A percentile compares a stretch with the other conserved stretches of the same genome.
Conservation (phyloP, 2,797 vertebrate species). For the Onychomys leucogaster region DNA sequence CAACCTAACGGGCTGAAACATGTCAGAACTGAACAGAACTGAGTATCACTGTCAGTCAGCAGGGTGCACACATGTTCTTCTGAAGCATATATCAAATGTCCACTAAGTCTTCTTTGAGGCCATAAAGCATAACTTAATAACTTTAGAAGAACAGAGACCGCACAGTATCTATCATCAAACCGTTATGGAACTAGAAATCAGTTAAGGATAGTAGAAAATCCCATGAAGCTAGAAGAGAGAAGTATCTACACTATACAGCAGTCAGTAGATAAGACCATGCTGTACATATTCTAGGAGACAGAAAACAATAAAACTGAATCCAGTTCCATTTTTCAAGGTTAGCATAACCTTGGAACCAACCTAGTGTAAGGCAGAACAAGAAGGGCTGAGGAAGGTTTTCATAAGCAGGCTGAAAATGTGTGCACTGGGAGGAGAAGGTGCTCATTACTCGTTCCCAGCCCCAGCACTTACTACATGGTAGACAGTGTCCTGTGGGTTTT, state of each 20-base stretch:
- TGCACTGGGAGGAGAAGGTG: background rate
- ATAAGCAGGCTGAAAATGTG: background rate
- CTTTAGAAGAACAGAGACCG: background rate
- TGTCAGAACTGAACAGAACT: too few species aligned
- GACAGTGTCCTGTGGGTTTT: background rate
- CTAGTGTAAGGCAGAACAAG: background rate
- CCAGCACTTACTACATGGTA: background rate
- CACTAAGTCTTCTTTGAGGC: background rate
- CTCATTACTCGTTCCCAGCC: background rate
- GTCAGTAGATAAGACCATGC: background rate
- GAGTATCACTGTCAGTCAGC: background rate
- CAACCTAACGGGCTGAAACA: too few species aligned
- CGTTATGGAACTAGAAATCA: background rate
- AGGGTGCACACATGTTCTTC: background rate
- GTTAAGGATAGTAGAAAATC: background rate
- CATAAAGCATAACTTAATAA: background rate
- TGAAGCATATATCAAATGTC: too few species aligned
- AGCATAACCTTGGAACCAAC: constrained; percentile 13
- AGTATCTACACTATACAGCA: background rate
- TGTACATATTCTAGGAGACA: background rate
- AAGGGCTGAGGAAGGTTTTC: background rate
- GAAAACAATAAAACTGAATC: background rate
- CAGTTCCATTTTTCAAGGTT: background rate
- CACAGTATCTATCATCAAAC: background rate
- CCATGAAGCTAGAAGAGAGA: too few species aligned